Evolutionary conservation across 1,140 invertebrate genomes (phyloP).

Genomic region (Bicyclus anynana): DNA sequence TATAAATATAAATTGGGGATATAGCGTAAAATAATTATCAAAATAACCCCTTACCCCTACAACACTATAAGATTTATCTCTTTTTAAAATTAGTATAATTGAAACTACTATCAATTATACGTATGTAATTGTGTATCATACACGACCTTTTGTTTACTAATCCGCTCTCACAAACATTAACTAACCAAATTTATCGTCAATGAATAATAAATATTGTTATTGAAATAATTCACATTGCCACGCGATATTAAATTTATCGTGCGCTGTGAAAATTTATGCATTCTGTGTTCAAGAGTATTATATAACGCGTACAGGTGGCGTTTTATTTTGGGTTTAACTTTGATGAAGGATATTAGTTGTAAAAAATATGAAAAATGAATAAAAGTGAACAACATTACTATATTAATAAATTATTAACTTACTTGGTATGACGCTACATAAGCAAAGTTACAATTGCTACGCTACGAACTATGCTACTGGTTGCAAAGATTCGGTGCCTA

Average conservation of each 20-base stretch:
- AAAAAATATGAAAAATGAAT: background rate
- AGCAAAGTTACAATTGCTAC: no score
- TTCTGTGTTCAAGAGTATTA: background rate
- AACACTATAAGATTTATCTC: no score
- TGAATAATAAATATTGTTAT: conserved; percentile 4
- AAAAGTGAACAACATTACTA: no score
- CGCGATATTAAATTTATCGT: background rate
- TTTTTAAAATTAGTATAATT: no score
- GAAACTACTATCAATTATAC: no score
- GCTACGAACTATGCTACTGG: no score
- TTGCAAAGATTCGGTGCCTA: no score
- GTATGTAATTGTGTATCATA: background rate
- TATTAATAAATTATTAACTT: no score
- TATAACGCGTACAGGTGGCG: background rate
- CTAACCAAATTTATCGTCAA: background rate
- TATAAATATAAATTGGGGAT: no score
- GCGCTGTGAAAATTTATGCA: background rate
- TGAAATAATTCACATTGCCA: conserved; percentile 1
- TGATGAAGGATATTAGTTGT: background rate
- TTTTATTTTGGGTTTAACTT: background rate
- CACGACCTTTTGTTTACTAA: background rate
- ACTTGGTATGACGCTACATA: no score
- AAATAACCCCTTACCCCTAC: no score
- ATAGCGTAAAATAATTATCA: no score
- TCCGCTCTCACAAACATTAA: background rate